Base-by-base conservation (phyloP, 1,140 invertebrate genomes). In the Coptotermes formosanus region DNA sequence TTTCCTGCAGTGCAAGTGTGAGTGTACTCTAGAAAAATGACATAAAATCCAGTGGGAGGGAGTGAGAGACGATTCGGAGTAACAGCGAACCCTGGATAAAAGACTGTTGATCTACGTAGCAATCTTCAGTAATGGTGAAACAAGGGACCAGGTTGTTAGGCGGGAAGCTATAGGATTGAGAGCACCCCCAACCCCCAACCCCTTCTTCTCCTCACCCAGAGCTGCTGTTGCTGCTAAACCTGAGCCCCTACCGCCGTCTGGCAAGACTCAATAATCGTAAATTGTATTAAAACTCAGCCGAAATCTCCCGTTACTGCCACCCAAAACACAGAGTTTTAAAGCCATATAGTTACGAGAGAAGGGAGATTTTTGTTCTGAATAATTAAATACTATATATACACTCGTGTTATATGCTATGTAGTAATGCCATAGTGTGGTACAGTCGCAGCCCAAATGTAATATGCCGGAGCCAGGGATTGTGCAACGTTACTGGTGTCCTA, bases 231-330 rank as follows among this genome's bases (percentile, higher is more conserved):
- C 38, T 38, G 32, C 23, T 59, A 23, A 52, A 81, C 45, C 9
- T 7, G 25, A 38, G 85, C n/a, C 85, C 45, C n/a, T 64, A 48
- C 14, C 75, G n/a, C 44, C 82, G 82, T 32, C 64, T 84, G 86
- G 86, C 25, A 75, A 75, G 64, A n/a, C 64, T 89, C 89, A 90
- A 90, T 91, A 91, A 91, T 89, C 90, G 90, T 91, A 91, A 91
- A 91, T 91, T 91, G 90, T 91, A 90, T 91, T 91, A 91, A 91
- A 91, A 91, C 64, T 75, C 64, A 90, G 90, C 90, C 88, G 90
- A 90, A 91, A 91, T 91, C 90, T 91, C 90, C 90, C 89, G 89
- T 90, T 64, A 85, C 59, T 82, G 43, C 86, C 84, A 85, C 64
- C 59, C 25, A 30, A 75, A 75, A 75, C 64, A 75, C 64, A 11